Evolutionary conservation across 2,888 invertebrate species (phyloP).

Genomic region (Campoplex nolae): DNA sequence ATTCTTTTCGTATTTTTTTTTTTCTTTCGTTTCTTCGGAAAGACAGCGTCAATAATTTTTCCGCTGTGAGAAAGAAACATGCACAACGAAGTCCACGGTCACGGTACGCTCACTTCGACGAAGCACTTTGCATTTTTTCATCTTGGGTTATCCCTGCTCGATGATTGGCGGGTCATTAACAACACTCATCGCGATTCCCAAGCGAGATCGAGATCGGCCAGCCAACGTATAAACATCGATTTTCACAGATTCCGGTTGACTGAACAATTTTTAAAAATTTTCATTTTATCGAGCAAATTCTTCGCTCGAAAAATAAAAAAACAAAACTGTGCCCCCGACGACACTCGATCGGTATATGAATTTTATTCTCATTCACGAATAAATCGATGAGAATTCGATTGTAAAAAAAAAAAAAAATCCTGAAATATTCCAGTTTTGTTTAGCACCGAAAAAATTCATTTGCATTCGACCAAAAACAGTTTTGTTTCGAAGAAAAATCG

Average conservation of each 20-base stretch:
- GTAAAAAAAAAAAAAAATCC: neutral
- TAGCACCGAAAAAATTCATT: neutral
- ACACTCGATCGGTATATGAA: neutral
- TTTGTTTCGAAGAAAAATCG: neutral
- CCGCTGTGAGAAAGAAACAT: slow-evolving; percentile 35
- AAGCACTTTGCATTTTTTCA: slow-evolving; percentile 75
- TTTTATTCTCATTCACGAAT: neutral
- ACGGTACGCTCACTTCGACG: slow-evolving; percentile 76
- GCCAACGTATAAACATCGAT: slow-evolving; percentile 35
- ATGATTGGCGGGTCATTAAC: slow-evolving; percentile 67
- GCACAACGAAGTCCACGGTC: slow-evolving; percentile 72
- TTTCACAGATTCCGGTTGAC: neutral
- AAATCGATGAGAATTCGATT: neutral
- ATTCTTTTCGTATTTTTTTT: neutral
- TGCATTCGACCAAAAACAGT: neutral
- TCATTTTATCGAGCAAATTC: neutral
- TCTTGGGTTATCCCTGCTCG: slow-evolving; percentile 71
- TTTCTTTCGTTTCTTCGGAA: neutral
- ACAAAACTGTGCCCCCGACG: no score
- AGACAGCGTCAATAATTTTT: slow-evolving; percentile 62
- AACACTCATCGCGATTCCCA: slow-evolving; percentile 25
- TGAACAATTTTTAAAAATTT: neutral
- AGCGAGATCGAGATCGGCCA: slow-evolving; percentile 31
- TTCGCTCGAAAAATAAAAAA: no score
- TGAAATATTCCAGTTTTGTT: neutral